Evolutionary conservation across 1,140 invertebrate genomes (phyloP).

Genomic region (Lordiphosa mommai): DNA sequence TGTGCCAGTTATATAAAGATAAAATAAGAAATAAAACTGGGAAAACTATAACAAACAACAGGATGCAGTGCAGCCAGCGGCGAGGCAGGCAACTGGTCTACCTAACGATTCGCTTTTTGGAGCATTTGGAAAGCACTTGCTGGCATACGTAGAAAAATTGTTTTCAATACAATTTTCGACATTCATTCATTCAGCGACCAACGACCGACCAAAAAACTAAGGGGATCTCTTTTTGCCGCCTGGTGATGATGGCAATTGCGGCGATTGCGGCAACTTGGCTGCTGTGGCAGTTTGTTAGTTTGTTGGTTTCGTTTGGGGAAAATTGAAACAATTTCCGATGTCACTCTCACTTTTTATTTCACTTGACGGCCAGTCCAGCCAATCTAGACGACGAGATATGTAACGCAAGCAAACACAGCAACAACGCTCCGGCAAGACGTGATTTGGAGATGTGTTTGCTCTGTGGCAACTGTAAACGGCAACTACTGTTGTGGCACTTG

Average conservation of each 20-base stretch:
- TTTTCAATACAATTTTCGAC: slow-evolving; percentile 77
- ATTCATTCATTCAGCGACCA: slow-evolving; percentile 75
- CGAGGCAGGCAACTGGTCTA: slow-evolving; percentile 44
- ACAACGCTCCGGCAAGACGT: slow-evolving; percentile 44
- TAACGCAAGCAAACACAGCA: slow-evolving; percentile 49
- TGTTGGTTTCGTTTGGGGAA: slow-evolving; percentile 70
- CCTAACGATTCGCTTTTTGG: slow-evolving; percentile 28
- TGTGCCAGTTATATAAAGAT: slow-evolving; percentile 63
- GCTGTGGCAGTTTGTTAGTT: slow-evolving; percentile 38
- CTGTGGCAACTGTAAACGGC: slow-evolving; percentile 45
- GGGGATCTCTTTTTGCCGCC: slow-evolving; percentile 13
- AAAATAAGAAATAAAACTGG: slow-evolving; percentile 71
- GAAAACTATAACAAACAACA: slow-evolving; percentile 74
- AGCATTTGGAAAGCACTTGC: slow-evolving; percentile 55
- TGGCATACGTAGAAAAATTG: slow-evolving; percentile 65
- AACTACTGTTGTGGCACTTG: slow-evolving; percentile 57
- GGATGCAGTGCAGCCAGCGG: slow-evolving; percentile 45
- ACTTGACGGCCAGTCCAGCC: slow-evolving; percentile 53
- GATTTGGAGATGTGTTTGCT: slow-evolving; percentile 72
- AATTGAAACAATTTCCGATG: slow-evolving; percentile 79
- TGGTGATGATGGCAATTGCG: slow-evolving; percentile 31
- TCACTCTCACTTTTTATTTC: slow-evolving; percentile 79
- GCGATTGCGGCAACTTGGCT: slow-evolving; percentile 57
- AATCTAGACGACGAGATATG: slow-evolving; percentile 76
- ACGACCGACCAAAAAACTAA: slow-evolving; percentile 33